These are phyloP conservation scores for Oncopeltus fasciatus DNA, from an alignment of 1,140 invertebrate species.

Conservation along the genomic window DNA sequence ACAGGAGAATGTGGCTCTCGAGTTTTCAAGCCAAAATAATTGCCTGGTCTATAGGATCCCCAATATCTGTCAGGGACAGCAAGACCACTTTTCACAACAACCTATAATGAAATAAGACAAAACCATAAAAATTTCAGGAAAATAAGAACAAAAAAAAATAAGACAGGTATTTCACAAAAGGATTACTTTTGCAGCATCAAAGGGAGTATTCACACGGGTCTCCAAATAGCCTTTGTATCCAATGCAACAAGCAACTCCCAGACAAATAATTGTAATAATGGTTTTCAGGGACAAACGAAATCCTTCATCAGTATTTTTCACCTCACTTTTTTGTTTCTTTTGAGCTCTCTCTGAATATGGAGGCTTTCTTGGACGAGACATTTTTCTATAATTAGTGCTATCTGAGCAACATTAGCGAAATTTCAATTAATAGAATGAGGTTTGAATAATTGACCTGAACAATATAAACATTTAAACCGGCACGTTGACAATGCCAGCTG, in stretches of 20 bases:
- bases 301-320: slow-evolving; percentile 6
- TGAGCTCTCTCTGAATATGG: neutral
- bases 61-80: slow-evolving; percentile 72
- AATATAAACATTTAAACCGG: slow-evolving; percentile 2
- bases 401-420: neutral
- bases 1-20: slow-evolving; percentile 74
- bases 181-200: slow-evolving; percentile 54
- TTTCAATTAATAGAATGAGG: too few species aligned
- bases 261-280: slow-evolving; percentile 15
- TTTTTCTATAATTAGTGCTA: neutral
- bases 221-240: slow-evolving; percentile 67
- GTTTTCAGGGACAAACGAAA: slow-evolving; percentile 12
- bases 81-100: slow-evolving; percentile 49
- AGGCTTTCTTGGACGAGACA: neutral
- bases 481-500: neutral
- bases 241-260: slow-evolving; percentile 17
- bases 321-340: slow-evolving; percentile 2
- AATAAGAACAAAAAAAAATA: too few species aligned
- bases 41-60: slow-evolving; percentile 78
- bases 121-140: too few species aligned
- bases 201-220: slow-evolving; percentile 75
- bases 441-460: too few species aligned
- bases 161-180: slow-evolving; percentile 1
- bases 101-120: slow-evolving; percentile 32
- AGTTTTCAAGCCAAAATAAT: slow-evolving; percentile 83